Percentiles rank a stretch among this genome's conserved stretches.
Conservation (phyloP, 2,888 invertebrate genomes). For the Drosophila leonis region DNA sequence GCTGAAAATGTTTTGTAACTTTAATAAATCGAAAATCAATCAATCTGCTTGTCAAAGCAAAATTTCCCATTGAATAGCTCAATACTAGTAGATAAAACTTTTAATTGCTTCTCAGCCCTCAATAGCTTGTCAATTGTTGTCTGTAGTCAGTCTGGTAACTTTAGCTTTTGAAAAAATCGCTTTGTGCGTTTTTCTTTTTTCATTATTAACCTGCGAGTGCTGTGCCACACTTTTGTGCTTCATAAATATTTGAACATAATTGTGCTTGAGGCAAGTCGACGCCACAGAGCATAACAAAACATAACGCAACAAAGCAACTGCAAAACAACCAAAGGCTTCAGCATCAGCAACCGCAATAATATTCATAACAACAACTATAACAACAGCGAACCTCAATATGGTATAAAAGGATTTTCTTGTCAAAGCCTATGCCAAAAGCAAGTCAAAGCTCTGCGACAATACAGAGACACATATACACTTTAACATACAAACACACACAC, state of each 20-base stretch:
- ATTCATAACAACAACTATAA: conserved; percentile 39
- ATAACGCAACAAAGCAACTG: conserved; percentile 23
- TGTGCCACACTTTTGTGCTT: conserved; percentile 1
- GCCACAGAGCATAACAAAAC: conserved; percentile 22
- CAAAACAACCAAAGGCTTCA: conserved; percentile 35
- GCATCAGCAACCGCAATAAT: conserved; percentile 30
- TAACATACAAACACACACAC: conserved; percentile 25
- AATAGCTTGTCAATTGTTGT: neutral
- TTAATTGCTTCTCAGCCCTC: neutral
- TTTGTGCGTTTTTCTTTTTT: neutral
- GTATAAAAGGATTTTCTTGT: conserved; percentile 79
- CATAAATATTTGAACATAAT: conserved; percentile 47
- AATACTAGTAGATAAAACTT: neutral
- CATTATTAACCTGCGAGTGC: conserved; percentile 5
- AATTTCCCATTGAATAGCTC: neutral
- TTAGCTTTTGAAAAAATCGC: neutral
- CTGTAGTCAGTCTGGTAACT: too few relatives aligned
- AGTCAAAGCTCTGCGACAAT: conserved; percentile 55
- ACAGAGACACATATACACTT: conserved; percentile 19
- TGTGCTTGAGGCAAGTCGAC: conserved; percentile 21
- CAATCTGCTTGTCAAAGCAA: conserved; percentile 1
- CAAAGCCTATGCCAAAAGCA: conserved; percentile 56
- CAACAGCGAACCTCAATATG: conserved; percentile 61
- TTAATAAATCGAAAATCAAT: conserved; percentile 2
- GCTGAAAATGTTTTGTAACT: neutral